A percentile compares a stretch with the other conserved stretches of the same genome.
Evolutionary conservation across 2,888 invertebrate species (phyloP).

Genomic region (Lamellibrachia satsuma): DNA sequence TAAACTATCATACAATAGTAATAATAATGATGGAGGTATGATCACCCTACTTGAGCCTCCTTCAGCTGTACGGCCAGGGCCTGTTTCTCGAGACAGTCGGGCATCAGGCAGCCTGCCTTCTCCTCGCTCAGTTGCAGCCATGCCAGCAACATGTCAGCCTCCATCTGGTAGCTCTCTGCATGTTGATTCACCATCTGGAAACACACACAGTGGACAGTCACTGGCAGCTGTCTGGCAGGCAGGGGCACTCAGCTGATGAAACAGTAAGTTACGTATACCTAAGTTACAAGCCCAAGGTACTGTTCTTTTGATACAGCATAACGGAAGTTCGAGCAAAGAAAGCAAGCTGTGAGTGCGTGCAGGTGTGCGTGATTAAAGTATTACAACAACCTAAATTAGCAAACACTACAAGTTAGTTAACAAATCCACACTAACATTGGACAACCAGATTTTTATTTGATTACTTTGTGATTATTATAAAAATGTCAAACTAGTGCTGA

Average conservation of each 20-base stretch:
- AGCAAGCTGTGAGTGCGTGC: too few relatives aligned
- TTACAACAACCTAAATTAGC: neutral
- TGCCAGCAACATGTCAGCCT: constrained; percentile 72
- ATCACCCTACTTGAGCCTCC: constrained; percentile 75
- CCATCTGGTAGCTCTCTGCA: constrained; percentile 79
- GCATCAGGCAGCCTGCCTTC: constrained; percentile 78
- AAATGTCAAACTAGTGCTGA: neutral
- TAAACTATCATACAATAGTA: too few relatives aligned
- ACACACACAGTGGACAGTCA: neutral
- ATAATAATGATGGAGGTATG: too few relatives aligned
- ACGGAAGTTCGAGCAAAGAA: too few relatives aligned
- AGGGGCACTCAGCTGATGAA: too few relatives aligned
- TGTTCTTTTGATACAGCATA: too few relatives aligned
- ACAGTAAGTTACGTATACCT: too few relatives aligned
- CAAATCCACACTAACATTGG: neutral
- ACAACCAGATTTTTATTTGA: neutral
- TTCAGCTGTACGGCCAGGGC: constrained; percentile 82
- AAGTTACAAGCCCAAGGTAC: too few relatives aligned
- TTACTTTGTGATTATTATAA: neutral
- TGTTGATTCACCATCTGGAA: constrained; percentile 69
- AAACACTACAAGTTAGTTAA: neutral
- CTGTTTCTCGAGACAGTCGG: constrained; percentile 80
- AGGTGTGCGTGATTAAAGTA: neutral
- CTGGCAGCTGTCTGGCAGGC: neutral
- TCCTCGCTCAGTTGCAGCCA: constrained; percentile 90